Percentiles rank a stretch among this genome's conserved stretches.
These are phyloP conservation scores for Acrossocheilus fasciatus DNA, from an alignment of 2,797 vertebrate species.

Conservation along the genomic window DNA sequence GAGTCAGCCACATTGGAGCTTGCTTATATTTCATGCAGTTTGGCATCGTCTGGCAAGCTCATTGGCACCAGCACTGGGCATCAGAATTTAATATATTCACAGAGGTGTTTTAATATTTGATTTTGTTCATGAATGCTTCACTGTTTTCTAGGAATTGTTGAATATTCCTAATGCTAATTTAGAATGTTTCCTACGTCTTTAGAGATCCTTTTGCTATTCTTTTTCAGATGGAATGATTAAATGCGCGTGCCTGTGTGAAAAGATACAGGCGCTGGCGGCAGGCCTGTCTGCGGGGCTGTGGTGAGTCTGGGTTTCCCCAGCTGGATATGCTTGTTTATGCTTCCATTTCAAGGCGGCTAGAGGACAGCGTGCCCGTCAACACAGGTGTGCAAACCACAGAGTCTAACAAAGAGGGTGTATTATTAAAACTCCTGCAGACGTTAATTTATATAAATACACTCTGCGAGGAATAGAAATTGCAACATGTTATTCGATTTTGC, in stretches of 20 bases:
- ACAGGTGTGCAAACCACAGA: conserved; percentile 70
- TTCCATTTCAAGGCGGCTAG: conserved; percentile 59
- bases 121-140: conserved; percentile 33
- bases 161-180: neutral
- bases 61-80: conserved; percentile 13
- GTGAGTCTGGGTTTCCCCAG: conserved; percentile 65
- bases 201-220: neutral
- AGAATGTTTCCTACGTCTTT: conserved; percentile 5
- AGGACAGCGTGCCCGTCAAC: conserved; percentile 59
- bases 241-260: conserved; percentile 39
- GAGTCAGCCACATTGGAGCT: conserved; percentile 10
- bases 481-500: neutral
- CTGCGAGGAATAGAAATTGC: neutral
- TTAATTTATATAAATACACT: neutral
- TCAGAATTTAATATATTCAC: conserved; percentile 29
- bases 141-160: conserved; percentile 21
- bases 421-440: conserved; percentile 53
- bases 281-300: conserved; percentile 33
- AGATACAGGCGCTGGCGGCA: conserved; percentile 55
- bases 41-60: conserved; percentile 23
- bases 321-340: conserved; percentile 66
- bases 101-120: conserved; percentile 31
- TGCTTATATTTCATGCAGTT: conserved; percentile 27
- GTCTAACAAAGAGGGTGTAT: conserved; percentile 44
- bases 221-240: conserved; percentile 29